Evolutionary conservation across 2,113 vertebrate species (phyloP), one percentile per base, ranked within the genome.

Genomic region (Astatoreochromis straeleni): DNA sequence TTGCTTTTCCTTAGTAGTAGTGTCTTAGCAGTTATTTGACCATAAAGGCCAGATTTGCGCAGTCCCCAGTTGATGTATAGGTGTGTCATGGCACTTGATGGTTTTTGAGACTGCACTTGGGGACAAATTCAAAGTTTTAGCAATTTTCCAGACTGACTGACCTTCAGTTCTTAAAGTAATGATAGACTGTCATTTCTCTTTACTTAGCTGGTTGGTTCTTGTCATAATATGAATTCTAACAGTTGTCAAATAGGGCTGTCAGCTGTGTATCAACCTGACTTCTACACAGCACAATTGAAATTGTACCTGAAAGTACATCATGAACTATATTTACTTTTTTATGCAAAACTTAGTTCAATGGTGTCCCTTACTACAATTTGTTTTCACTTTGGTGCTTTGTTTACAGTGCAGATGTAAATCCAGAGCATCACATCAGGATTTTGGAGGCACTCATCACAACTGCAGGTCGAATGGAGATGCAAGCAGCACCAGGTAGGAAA

Each of bases 401-500:
- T 78, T 78, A 53, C 93, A 97, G 97, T 83, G 84, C 93, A 0
- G 96, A 97, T 12, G 91, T 90, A 7, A 96, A 96, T 93, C 95
- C 95, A 0, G 97, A 97, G 85, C 96, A 96, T 88, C 95, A 84
- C 2, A 58, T 96, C 45, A 96, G 94, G 94, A 97, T 97, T 86
- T 85, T 97, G 1, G 97, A 97, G 93, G 96, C 96, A 17, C 95
- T 97, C 68, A 96, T 97, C 4, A 5, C 91, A 68, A 93, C 93
- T 24, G 92, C 96, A 2, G 96, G 97, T 26, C 80, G 84, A 0
- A 84, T 57, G 7, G 96, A 97, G 92, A 94, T 93, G 80, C 95
- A 95, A 0, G 80, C 96, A 21, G 96, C 96, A 40, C 97, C 97
- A 81, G 97, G 97, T 98, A 96, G 88, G 94, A 49, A 19, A 78